phyloP scores from a whole-genome alignment of 2,113 vertebrate genomes.

The Raja brachyura region DNA sequence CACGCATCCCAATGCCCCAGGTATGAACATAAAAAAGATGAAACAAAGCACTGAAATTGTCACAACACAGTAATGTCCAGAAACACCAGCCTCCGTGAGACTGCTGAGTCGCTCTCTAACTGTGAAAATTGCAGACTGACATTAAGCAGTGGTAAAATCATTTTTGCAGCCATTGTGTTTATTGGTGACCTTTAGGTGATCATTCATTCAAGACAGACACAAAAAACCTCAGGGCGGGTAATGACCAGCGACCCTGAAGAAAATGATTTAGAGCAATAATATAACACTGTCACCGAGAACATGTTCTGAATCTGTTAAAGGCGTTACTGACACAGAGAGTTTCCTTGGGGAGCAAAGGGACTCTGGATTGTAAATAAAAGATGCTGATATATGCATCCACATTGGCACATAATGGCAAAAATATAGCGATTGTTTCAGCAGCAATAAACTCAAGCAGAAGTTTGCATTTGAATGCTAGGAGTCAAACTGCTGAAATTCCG shows the following conservation, averaged over 20 bases:
- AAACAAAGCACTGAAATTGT: neutral
- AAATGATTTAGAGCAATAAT: conserved; percentile 34
- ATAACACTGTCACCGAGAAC: neutral
- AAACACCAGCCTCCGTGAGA: neutral
- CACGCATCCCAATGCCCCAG: neutral
- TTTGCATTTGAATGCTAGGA: neutral
- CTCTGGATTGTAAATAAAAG: neutral
- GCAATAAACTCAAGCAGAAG: neutral
- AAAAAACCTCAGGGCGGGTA: neutral
- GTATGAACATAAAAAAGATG: neutral
- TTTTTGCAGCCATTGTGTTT: conserved; percentile 14
- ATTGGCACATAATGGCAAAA: neutral
- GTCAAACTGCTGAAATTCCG: neutral
- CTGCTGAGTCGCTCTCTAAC: neutral
- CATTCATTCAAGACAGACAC: conserved; percentile 34
- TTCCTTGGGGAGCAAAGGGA: neutral
- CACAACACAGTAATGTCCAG: neutral
- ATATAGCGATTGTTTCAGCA: neutral
- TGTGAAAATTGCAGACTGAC: conserved; percentile 4
- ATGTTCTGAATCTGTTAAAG: conserved; percentile 15
- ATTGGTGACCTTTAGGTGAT: conserved; percentile 18
- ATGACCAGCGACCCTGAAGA: conserved; percentile 5
- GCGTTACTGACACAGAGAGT: neutral
- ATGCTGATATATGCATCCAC: neutral
- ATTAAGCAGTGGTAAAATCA: conserved; percentile 23